Conservation (phyloP, 2,888 invertebrate species). For the Copidosoma aretas region DNA sequence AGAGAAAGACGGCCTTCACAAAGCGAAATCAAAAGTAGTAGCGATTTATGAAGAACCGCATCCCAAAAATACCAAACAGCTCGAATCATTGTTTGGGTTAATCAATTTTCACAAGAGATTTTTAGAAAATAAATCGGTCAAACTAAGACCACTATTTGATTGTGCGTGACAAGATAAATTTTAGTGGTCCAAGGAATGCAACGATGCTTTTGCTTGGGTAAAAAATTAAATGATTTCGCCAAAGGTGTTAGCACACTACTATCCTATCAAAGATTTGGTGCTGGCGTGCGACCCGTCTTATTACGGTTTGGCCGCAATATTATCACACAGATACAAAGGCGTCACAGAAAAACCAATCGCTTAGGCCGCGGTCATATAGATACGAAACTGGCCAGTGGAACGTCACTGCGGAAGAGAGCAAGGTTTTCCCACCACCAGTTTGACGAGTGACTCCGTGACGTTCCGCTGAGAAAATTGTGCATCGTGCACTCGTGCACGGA, state of each 20-base stretch:
- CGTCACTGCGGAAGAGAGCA: no score
- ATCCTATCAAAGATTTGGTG: conserved; percentile 31
- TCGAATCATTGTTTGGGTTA: conserved; percentile 23
- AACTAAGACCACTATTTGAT: conserved; percentile 33
- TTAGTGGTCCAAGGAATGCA: conserved; percentile 34
- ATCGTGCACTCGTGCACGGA: no score
- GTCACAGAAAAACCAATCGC: conserved; percentile 10
- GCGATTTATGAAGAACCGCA: conserved; percentile 28
- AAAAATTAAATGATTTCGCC: conserved; percentile 40
- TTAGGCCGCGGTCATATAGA: no score
- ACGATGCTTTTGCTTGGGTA: conserved; percentile 35
- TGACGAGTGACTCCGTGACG: no score
- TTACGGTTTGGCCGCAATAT: conserved; percentile 34
- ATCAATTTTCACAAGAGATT: conserved; percentile 29
- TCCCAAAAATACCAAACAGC: conserved; percentile 26
- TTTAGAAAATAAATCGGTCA: conserved; percentile 2
- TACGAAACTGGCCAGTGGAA: no score
- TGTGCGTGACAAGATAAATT: conserved; percentile 18
- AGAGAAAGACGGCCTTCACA: conserved; percentile 44
- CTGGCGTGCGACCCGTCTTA: no score
- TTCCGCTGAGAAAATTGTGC: no score
- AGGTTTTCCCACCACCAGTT: no score
- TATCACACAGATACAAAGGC: conserved; percentile 35
- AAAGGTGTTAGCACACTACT: conserved; percentile 33
- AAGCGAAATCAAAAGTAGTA: no score